Base-by-base conservation (phyloP, 2,113 vertebrate species). In the Rhodinocichla rosea region DNA sequence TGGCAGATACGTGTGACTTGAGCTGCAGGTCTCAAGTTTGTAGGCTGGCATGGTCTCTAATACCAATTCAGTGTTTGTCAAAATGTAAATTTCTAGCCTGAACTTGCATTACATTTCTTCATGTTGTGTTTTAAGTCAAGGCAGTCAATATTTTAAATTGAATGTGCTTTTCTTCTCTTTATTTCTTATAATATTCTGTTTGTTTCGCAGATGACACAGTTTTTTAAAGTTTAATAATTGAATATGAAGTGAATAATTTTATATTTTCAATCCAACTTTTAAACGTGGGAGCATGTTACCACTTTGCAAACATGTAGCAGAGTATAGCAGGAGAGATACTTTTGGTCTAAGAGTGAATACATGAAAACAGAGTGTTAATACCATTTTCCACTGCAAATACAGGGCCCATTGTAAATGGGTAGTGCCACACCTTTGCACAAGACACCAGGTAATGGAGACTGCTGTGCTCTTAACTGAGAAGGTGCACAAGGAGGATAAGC, bases 381-480 rank as follows among this genome's bases (percentile, higher is more conserved):
- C 27, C 4, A 6, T 55, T 85, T 92, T 35, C 52, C 42, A 6
- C 40, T 39, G 40, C 32, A 77, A 47, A 39, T 30, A 3, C 23
- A 55, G 33, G 21, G 11, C 27, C 49, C 6, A 0, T 27, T 39
- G 21, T 64, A 60, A 69, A 39, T 14, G 59, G 17, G 16, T 71
- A 16, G 37, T 35, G 33, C 42, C 45, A 16, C 10, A 22, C 20
- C 15, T 80, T 60, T 62, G 67, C 77, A 40, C 9, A 33, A 69
- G 37, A 24, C 32, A 62, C 9, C 0, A 0, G 0, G 0, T 86
- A 30, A 12, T 9, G 9, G 50, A 28, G 30, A 15, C 14, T 69
- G 47, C 39, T 45, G 16, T 55, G 15, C 3, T 2, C 37, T 44
- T 84, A 50, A 47, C 1, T 62, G 63, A 60, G 79, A 80, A 57